phyloP scores from a whole-genome alignment of 2,888 invertebrate genomes.

The Platypus cylindrus region DNA sequence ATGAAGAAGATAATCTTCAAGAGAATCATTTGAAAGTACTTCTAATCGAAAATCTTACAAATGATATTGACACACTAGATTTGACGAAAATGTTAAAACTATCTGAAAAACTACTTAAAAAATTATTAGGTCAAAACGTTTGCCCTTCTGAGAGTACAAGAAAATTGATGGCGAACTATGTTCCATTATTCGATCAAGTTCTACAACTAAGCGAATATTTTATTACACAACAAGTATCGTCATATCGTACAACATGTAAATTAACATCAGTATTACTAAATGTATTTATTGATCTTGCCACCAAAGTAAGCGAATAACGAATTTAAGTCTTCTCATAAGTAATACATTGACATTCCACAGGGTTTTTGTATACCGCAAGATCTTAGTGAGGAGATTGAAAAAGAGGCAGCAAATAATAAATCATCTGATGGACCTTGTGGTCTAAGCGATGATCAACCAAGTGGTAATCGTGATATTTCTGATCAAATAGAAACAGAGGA shows the following conservation, averaged over 20 bases:
- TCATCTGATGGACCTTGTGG: conserved; percentile 69
- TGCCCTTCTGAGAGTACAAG: conserved; percentile 18
- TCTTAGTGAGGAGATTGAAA: conserved; percentile 56
- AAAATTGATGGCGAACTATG: not conserved
- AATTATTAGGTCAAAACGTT: conserved; percentile 35
- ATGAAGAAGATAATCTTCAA: conserved; percentile 38
- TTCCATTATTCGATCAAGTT: conserved; percentile 67
- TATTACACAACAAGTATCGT: conserved; percentile 62
- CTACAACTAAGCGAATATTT: conserved; percentile 64
- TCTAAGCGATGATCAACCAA: conserved; percentile 82
- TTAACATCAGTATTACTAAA: conserved; percentile 70
- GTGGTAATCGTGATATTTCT: conserved; percentile 85
- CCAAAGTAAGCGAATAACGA: conserved; percentile 40
- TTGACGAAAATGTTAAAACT: conserved; percentile 33
- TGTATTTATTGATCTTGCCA: conserved; percentile 71
- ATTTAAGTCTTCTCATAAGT: not conserved
- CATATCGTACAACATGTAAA: conserved; percentile 69
- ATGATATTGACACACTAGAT: conserved; percentile 48
- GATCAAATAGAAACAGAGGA: conserved; percentile 82
- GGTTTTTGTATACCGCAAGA: conserved; percentile 92
- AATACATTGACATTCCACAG: conserved; percentile 24
- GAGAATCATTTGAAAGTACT: conserved; percentile 55
- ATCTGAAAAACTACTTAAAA: conserved; percentile 28
- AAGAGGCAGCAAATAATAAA: conserved; percentile 34
- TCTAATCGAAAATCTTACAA: conserved; percentile 48